Conservation (phyloP, 2,113 vertebrate genomes). For the Nansenia antarctica region DNA sequence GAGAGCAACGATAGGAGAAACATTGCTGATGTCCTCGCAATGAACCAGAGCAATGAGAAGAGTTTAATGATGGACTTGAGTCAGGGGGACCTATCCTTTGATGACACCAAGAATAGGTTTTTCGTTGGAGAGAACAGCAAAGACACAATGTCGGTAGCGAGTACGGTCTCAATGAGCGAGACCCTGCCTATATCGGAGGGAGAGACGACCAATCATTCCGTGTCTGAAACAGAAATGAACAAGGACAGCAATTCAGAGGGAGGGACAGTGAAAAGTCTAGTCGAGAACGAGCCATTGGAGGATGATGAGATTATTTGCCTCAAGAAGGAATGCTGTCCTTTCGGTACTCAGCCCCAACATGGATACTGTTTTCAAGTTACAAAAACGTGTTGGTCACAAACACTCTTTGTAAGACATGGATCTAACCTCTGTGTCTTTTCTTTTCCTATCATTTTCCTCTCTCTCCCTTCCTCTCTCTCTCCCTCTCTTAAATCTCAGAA, state of each 20-base stretch:
- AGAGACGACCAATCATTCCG: not conserved
- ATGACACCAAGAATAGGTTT: constrained; percentile 6
- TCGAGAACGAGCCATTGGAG: not conserved
- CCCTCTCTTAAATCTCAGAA: constrained; percentile 71
- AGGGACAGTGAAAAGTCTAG: not conserved
- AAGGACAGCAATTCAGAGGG: constrained; percentile 7
- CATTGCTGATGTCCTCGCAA: not conserved
- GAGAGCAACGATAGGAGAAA: constrained; percentile 6
- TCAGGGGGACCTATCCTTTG: constrained; percentile 5
- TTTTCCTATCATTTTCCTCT: not conserved
- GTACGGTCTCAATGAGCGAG: constrained; percentile 10
- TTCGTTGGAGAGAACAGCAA: constrained; percentile 11
- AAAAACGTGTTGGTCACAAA: not conserved
- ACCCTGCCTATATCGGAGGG: not conserved
- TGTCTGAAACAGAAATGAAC: constrained; percentile 21
- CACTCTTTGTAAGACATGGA: no score
- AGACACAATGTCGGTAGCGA: constrained; percentile 10
- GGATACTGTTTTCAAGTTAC: constrained; percentile 10
- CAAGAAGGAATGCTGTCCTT: not conserved
- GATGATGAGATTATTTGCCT: not conserved
- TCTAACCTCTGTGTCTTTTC: not conserved
- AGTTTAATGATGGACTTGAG: constrained; percentile 4
- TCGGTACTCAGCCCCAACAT: constrained; percentile 3
- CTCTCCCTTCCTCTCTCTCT: not conserved
- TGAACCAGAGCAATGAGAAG: constrained; percentile 20